Conservation (phyloP, 2,888 invertebrate genomes). For the Seira ritae region DNA sequence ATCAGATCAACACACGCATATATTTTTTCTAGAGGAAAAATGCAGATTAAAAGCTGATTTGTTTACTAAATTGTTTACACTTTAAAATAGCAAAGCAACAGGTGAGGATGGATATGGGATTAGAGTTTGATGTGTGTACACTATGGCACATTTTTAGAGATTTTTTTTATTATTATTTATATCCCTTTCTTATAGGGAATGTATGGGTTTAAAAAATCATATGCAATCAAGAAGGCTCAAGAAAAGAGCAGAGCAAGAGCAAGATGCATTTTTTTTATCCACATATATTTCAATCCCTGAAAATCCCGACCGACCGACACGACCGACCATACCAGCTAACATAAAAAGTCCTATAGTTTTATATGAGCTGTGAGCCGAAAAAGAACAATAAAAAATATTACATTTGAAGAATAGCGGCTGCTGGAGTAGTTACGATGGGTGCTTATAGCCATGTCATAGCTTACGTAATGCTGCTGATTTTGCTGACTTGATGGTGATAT, state of each 20-base stretch:
- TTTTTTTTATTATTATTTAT: too few species aligned
- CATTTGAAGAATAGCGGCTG: conserved; percentile 40
- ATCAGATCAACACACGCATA: too few species aligned
- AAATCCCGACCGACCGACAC: too few species aligned
- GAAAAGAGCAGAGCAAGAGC: neutral
- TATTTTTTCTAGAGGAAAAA: too few species aligned
- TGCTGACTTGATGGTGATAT: too few species aligned
- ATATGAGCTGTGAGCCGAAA: neutral
- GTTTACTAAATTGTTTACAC: too few species aligned
- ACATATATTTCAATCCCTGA: neutral
- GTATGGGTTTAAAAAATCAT: too few species aligned
- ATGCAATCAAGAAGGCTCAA: neutral
- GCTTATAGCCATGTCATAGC: neutral
- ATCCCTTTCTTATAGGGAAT: neutral
- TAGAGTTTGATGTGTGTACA: neutral
- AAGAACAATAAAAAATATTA: conserved; percentile 2
- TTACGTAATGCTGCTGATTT: neutral
- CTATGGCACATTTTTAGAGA: neutral
- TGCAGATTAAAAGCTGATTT: too few species aligned
- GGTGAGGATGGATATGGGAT: neutral
- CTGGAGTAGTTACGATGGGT: conserved; percentile 6
- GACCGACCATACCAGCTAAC: too few species aligned
- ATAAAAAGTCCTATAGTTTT: too few species aligned
- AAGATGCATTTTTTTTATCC: neutral
- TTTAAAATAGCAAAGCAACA: neutral